These are phyloP conservation scores for Caligus rogercresseyi DNA, from an alignment of 1,140 invertebrate species.

Conservation along the genomic window DNA sequence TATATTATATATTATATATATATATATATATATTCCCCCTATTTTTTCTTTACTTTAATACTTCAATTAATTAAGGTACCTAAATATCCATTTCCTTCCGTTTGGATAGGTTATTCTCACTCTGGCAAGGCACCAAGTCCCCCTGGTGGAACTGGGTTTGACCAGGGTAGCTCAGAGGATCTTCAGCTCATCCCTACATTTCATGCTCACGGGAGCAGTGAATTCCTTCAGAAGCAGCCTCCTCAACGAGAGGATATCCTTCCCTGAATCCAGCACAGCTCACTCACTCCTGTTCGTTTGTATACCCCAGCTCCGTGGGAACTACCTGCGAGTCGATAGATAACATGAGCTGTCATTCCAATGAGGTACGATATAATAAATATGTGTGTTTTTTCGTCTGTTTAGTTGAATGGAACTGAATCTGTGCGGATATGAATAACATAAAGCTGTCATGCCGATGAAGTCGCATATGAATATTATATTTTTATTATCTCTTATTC, in stretches of 20 bases:
- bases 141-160: neutral
- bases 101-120: neutral
- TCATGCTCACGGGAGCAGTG: neutral
- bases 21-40: too few species aligned
- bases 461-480: too few species aligned
- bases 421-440: too few species aligned
- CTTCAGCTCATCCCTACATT: neutral
- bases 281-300: neutral
- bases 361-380: neutral
- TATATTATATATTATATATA: too few species aligned
- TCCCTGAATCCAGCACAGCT: neutral
- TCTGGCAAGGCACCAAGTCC: neutral
- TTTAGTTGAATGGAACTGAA: too few species aligned
- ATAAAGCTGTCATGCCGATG: too few species aligned
- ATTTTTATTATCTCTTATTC: too few species aligned
- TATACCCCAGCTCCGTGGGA: neutral
- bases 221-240: neutral
- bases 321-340: neutral
- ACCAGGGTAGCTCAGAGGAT: neutral
- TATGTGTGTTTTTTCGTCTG: too few species aligned
- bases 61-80: too few species aligned
- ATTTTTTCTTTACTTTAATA: too few species aligned
- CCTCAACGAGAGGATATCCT: neutral
- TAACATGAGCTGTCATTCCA: neutral
- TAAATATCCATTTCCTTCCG: too few species aligned